phyloP scores from a whole-genome alignment of 2,113 vertebrate species.

The Gadus chalcogrammus region DNA sequence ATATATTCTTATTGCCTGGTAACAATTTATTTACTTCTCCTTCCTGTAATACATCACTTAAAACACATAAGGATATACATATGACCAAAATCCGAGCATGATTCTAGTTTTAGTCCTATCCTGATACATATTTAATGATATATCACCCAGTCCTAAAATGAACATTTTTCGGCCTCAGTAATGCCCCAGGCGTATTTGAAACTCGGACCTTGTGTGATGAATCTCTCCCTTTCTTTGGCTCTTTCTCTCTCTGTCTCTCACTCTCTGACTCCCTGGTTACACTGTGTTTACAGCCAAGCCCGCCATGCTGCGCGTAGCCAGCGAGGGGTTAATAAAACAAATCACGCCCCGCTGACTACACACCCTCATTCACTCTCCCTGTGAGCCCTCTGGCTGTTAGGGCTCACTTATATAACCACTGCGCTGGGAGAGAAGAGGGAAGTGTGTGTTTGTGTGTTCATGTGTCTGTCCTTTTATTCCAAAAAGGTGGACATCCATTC shows the following conservation, averaged over 20 bases:
- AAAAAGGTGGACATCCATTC: slow-evolving; percentile 23
- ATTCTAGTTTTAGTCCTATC: too few species aligned
- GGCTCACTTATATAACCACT: slow-evolving; percentile 50
- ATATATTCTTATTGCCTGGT: too few species aligned
- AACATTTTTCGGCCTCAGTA: too few species aligned
- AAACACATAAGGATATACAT: too few species aligned
- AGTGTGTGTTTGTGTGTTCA: slow-evolving; percentile 14
- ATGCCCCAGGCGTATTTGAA: too few species aligned
- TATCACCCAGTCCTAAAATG: too few species aligned
- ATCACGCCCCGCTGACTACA: slow-evolving; percentile 46
- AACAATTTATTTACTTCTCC: too few species aligned
- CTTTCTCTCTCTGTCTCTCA: not conserved
- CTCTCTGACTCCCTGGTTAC: not conserved
- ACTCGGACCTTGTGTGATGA: too few species aligned
- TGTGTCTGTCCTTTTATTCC: slow-evolving; percentile 32
- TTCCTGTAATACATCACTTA: too few species aligned
- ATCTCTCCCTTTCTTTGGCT: too few species aligned
- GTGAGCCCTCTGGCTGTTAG: slow-evolving; percentile 35
- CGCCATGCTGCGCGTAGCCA: slow-evolving; percentile 18
- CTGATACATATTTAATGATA: too few species aligned
- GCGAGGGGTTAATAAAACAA: slow-evolving; percentile 44
- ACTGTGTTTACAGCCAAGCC: slow-evolving; percentile 9
- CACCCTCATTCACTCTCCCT: slow-evolving; percentile 14
- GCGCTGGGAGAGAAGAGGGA: slow-evolving; percentile 26
- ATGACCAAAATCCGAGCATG: too few species aligned